Evolutionary conservation across 2,888 invertebrate species (phyloP).

Genomic region (Sycophila texana): DNA sequence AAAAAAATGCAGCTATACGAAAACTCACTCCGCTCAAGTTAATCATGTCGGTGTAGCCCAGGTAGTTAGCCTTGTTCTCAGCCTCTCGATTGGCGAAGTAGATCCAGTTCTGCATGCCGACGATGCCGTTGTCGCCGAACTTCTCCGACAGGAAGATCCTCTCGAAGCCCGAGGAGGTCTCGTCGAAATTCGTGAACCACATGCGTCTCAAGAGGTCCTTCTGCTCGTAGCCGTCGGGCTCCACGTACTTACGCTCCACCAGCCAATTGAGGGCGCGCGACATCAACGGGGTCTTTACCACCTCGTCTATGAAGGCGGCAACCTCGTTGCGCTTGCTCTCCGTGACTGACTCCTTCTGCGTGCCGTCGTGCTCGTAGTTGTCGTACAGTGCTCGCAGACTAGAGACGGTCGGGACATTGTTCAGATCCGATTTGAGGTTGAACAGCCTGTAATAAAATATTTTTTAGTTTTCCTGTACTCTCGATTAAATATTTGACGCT

Average conservation of each 20-base stretch:
- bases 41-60: constrained; percentile 84
- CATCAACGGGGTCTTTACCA: constrained; percentile 69
- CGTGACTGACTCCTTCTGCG: constrained; percentile 63
- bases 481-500: not conserved
- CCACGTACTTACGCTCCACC: constrained; percentile 63
- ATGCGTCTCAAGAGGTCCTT: constrained; percentile 83
- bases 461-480: not conserved
- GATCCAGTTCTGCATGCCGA: constrained; percentile 93
- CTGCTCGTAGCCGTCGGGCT: constrained; percentile 77
- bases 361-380: constrained; percentile 64
- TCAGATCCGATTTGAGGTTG: constrained; percentile 59
- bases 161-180: constrained; percentile 93
- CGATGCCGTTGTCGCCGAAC: constrained; percentile 82
- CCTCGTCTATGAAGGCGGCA: constrained; percentile 65
- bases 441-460: constrained; percentile 63
- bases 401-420: constrained; percentile 64
- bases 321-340: constrained; percentile 62
- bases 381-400: constrained; percentile 64
- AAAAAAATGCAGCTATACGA: not conserved
- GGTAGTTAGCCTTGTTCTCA: constrained; percentile 84
- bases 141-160: constrained; percentile 93
- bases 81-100: constrained; percentile 80
- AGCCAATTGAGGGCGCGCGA: constrained; percentile 66
- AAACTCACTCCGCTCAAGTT: constrained; percentile 82
- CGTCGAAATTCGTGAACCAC: constrained; percentile 87